Percentiles rank a stretch among this genome's conserved stretches.
Conservation (phyloP, 2,888 invertebrate genomes). For the Parnassius mnemosyne region DNA sequence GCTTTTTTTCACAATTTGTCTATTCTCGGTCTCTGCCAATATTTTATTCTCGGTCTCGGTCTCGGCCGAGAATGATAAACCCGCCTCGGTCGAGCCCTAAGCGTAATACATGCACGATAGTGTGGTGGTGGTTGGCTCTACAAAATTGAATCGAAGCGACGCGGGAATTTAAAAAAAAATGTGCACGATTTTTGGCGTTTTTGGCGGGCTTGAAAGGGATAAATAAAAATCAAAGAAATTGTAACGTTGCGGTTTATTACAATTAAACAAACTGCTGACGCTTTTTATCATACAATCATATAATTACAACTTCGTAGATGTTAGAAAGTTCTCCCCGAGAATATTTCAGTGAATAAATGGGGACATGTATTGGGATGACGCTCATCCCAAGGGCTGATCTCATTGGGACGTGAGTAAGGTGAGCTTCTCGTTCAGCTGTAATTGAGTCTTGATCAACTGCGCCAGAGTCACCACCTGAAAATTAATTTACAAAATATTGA, state of each 20-base stretch:
- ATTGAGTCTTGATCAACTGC: conserved; percentile 97
- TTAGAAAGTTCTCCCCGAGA: not conserved
- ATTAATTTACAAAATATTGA: too few species aligned
- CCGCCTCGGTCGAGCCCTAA: too few species aligned
- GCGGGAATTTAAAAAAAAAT: too few species aligned
- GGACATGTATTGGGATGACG: not conserved
- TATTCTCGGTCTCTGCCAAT: too few species aligned
- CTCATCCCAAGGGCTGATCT: conserved; percentile 27
- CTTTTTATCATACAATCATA: not conserved
- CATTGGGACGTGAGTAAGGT: conserved; percentile 87
- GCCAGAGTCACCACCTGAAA: conserved; percentile 90
- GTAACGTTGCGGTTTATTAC: not conserved
- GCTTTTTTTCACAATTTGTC: too few species aligned
- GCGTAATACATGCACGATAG: too few species aligned
- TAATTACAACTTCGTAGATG: not conserved
- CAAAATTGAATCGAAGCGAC: too few species aligned
- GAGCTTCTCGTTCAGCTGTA: conserved; percentile 97
- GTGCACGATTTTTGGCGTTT: too few species aligned
- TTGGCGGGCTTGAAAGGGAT: too few species aligned
- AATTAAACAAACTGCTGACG: not conserved
- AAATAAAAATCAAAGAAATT: not conserved
- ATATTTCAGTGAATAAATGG: not conserved
- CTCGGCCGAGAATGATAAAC: too few species aligned
- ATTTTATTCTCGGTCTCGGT: too few species aligned
- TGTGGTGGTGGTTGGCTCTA: too few species aligned